phyloP scores from a whole-genome alignment of 2,797 vertebrate genomes.

The Molossus alvarezi region DNA sequence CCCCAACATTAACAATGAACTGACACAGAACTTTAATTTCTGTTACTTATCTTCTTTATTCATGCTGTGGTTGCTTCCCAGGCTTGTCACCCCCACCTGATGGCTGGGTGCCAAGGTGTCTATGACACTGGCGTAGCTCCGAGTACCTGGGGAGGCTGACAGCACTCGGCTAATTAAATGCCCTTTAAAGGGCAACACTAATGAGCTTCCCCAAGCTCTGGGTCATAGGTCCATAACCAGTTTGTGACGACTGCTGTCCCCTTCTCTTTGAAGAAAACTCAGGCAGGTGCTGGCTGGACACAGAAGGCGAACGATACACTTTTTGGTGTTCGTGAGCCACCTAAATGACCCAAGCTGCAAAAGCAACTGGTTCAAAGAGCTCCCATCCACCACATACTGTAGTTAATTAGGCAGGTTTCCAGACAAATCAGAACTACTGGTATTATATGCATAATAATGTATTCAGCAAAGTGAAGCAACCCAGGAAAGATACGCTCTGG shows the following conservation, averaged over 20 bases:
- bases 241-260: neutral
- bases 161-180: neutral
- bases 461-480: slow-evolving; percentile 2
- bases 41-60: neutral
- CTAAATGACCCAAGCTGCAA: neutral
- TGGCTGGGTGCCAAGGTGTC: neutral
- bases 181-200: neutral
- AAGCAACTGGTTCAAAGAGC: slow-evolving; percentile 51
- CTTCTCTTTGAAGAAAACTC: slow-evolving; percentile 27
- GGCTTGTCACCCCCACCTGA: neutral
- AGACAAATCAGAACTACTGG: neutral
- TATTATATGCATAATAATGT: neutral
- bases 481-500: slow-evolving; percentile 23
- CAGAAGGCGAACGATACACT: neutral
- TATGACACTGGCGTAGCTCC: neutral
- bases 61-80: neutral
- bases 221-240: neutral
- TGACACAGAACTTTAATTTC: neutral
- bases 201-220: slow-evolving; percentile 40
- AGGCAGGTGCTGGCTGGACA: neutral
- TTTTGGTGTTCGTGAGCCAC: neutral
- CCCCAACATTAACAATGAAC: neutral
- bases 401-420: slow-evolving; percentile 17
- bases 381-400: neutral
- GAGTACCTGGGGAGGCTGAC: neutral